Base-by-base conservation (phyloP, 2,113 vertebrate species). In the Pseudopodoces humilis region DNA sequence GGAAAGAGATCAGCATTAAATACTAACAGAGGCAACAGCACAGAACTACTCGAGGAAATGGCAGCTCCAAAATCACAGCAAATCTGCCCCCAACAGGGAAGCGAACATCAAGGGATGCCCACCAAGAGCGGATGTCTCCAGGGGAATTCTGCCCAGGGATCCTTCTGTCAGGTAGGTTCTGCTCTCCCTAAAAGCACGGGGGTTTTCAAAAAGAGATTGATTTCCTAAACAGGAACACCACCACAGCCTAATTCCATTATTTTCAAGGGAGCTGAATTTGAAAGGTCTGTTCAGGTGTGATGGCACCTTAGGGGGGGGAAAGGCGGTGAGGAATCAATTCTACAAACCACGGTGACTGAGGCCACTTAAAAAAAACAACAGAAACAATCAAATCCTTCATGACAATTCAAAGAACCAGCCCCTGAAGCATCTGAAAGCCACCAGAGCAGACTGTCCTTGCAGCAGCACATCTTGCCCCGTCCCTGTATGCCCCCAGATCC, bases 221-320 rank as follows among this genome's bases (percentile, higher is more conserved):
- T 94, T 88, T 91, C 88, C 94, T 92, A 91, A 93, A 91, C 14
- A 30, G 88, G 68, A 95, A 89, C 71, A 91, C 82, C 91, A 82
- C 39, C 28, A 28, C 88, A 82, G 76, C 13, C 91, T 93, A 92
- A 96, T 88, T 84, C 96, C 87, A 82, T 92, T 95, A 21, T 94
- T 96, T 96, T 91, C 96, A 91, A 95, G 63, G 91, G 84, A 94
- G 95, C 68, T 91, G 95, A 64, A 94, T 94, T 53, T 94, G 89
- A 97, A 97, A 94, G 90, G 86, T 83, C 96, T 95, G 7, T 95
- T 97, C 95, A 95, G 76, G 39, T 94, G 94, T 86, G 97, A 97
- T 89, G 88, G 95, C 83, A 96, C 88, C 95, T 97, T 94, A 91
- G 41, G 75, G 83, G 39, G 39, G 39, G 81, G 78, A 89, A 94